phyloP scores from a whole-genome alignment of 2,113 vertebrate genomes.

The Barbus barbus region DNA sequence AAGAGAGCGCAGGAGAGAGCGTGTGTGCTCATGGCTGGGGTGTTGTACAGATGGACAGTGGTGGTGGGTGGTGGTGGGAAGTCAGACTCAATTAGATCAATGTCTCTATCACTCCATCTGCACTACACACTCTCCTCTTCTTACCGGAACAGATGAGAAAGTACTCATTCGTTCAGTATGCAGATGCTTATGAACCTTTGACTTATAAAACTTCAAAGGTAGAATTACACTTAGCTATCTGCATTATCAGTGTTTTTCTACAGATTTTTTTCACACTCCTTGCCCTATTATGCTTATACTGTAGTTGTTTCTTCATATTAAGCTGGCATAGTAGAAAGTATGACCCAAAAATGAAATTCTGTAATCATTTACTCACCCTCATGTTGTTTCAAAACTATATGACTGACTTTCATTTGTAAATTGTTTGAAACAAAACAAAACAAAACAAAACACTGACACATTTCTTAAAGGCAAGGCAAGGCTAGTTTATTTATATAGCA shows the following conservation, averaged over 20 bases:
- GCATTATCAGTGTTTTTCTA: neutral
- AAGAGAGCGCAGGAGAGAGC: conserved; percentile 47
- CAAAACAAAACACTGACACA: neutral
- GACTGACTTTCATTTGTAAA: neutral
- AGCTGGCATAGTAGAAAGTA: neutral
- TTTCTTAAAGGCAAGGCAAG: neutral
- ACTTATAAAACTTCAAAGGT: conserved; percentile 30
- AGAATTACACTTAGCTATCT: neutral
- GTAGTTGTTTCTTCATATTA: neutral
- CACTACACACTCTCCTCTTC: conserved; percentile 44
- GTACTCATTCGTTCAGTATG: conserved; percentile 29
- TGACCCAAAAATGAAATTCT: neutral
- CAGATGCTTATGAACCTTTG: conserved; percentile 29
- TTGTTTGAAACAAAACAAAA: neutral
- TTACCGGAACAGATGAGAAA: conserved; percentile 30
- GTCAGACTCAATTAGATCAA: conserved; percentile 81
- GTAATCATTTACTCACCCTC: neutral
- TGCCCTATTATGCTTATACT: neutral
- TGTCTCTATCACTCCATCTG: conserved; percentile 71
- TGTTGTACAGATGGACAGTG: conserved; percentile 73
- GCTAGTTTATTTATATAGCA: no score
- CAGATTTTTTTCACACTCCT: neutral
- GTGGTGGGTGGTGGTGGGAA: conserved; percentile 70
- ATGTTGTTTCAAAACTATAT: neutral
- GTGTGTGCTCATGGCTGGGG: conserved; percentile 48